A percentile compares a stretch with the other conserved stretches of the same genome.
Evolutionary conservation across 2,888 invertebrate species (phyloP).

Genomic region (Brachypalpus laphriformis): DNA sequence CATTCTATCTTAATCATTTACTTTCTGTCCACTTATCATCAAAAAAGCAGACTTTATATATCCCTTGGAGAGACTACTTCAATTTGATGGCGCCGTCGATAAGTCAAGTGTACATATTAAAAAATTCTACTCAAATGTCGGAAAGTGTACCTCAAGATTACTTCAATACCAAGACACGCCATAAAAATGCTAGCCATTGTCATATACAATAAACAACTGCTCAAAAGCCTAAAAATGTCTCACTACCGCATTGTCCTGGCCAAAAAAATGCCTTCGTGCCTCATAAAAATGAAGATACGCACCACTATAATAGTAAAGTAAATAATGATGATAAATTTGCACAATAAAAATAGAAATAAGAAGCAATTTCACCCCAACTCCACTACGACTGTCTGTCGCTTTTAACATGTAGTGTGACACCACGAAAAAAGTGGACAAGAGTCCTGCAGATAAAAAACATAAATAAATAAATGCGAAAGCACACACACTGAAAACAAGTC

Average conservation of each 20-base stretch:
- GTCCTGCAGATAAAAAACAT: conserved; percentile 30
- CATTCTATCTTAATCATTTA: no score
- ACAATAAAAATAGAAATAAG: conserved; percentile 38
- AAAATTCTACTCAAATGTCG: neutral
- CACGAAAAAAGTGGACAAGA: neutral
- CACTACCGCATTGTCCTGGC: conserved; percentile 3
- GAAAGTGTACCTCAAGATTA: neutral
- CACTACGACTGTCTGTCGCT: neutral
- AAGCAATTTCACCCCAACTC: neutral
- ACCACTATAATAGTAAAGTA: conserved; percentile 57
- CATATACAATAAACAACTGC: neutral
- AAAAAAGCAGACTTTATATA: no score
- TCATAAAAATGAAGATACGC: conserved; percentile 39
- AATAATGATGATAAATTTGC: conserved; percentile 61
- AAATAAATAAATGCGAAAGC: conserved; percentile 48
- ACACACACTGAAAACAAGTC: conserved; percentile 58
- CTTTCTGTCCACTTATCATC: no score
- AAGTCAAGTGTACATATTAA: neutral
- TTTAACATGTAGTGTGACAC: neutral
- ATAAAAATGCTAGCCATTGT: neutral
- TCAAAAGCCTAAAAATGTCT: neutral
- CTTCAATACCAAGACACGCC: neutral
- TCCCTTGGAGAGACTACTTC: neutral
- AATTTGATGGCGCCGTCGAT: neutral
- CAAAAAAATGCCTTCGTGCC: conserved; percentile 21